Evolutionary conservation across 2,113 vertebrate genomes (phyloP).

Genomic region (Nesogale talazaci): DNA sequence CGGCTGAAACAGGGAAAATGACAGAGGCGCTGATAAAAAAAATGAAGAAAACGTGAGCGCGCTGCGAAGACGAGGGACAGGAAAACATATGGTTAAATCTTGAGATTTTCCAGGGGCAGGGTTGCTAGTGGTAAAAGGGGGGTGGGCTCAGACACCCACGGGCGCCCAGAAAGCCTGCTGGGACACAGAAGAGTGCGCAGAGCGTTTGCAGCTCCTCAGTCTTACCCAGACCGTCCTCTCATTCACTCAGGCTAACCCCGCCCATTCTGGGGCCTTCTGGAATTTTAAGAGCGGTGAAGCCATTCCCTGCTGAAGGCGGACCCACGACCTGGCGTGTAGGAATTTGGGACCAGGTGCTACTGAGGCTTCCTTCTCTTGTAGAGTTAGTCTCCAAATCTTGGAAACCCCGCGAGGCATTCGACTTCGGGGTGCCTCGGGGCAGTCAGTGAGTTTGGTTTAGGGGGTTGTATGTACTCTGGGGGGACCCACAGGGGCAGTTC

Average conservation of each 20-base stretch:
- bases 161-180: neutral
- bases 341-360: neutral
- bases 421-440: too few relatives aligned
- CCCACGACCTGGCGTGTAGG: neutral
- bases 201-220: neutral
- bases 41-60: neutral
- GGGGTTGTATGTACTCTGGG: too few relatives aligned
- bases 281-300: conserved; percentile 17
- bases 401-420: too few relatives aligned
- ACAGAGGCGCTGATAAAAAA: conserved; percentile 10
- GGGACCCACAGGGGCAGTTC: too few relatives aligned
- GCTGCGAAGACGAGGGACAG: neutral
- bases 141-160: neutral
- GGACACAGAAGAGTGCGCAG: neutral
- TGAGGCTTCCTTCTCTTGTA: too few relatives aligned
- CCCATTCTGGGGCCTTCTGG: neutral
- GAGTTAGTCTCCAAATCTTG: too few relatives aligned
- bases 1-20: conserved; percentile 36
- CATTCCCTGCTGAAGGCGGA: conserved; percentile 15
- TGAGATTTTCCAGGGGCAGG: neutral
- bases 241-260: neutral
- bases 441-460: too few relatives aligned
- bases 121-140: neutral
- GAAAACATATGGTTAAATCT: neutral
- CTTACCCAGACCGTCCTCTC: neutral